Conservation (phyloP, 2,888 invertebrate species). For the Druceiella hillmani region DNA sequence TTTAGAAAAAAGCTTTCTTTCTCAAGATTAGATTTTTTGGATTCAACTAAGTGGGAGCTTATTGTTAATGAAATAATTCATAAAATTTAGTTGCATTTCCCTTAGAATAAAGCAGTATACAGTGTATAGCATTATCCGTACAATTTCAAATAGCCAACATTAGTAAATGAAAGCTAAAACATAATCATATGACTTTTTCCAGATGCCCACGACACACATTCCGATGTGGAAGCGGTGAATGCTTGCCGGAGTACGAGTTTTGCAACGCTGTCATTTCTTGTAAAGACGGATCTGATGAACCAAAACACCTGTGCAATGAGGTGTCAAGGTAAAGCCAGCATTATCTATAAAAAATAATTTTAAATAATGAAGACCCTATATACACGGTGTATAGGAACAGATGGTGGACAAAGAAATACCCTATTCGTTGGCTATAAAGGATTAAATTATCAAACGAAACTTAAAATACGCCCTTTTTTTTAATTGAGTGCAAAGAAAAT, state of each 20-base stretch:
- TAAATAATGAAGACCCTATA: constrained; percentile 1
- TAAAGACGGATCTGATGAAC: constrained; percentile 86
- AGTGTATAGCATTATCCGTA: no score
- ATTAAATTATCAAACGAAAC: background rate
- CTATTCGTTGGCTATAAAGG: constrained; percentile 12
- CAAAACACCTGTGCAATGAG: constrained; percentile 68
- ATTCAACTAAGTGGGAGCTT: no score
- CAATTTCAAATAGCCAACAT: no score
- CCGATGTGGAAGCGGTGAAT: constrained; percentile 80
- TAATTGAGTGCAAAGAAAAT: no score
- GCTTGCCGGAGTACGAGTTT: constrained; percentile 85
- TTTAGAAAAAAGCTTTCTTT: no score
- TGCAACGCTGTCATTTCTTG: constrained; percentile 87
- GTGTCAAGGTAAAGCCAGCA: constrained; percentile 44
- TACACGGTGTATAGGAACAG: constrained; percentile 2
- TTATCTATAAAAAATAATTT: constrained; percentile 1
- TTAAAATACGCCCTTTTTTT: background rate
- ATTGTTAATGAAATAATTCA: no score
- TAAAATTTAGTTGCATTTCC: no score
- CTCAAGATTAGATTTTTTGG: no score
- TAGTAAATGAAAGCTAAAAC: background rate
- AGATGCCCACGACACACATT: constrained; percentile 78
- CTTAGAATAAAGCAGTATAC: no score
- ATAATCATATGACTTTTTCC: constrained; percentile 24
- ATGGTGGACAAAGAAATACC: constrained; percentile 15